Conservation (phyloP, 2,113 vertebrate species). For the Erythrolamprus reginae region DNA sequence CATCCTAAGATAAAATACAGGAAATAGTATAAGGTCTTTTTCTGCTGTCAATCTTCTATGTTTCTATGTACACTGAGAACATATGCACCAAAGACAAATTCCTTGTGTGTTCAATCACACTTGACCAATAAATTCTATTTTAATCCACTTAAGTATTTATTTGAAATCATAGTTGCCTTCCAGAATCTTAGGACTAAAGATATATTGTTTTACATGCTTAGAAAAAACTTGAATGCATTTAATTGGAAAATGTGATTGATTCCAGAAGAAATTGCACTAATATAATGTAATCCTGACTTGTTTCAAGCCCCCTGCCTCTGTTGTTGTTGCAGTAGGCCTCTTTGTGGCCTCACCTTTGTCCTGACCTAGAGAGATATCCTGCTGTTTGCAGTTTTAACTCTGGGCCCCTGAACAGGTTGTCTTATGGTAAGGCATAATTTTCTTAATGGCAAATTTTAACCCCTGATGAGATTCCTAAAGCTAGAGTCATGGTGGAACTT, state of each 20-base stretch:
- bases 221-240: neutral
- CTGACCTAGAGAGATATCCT: conserved; percentile 7
- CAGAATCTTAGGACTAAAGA: neutral
- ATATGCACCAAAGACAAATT: too few species aligned
- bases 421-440: neutral
- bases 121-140: too few species aligned
- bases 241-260: neutral
- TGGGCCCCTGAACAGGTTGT: conserved; percentile 1
- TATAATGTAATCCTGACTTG: conserved; percentile 15
- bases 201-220: neutral
- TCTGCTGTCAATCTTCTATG: too few species aligned
- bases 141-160: too few species aligned
- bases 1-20: too few species aligned
- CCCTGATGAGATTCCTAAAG: conserved; percentile 1
- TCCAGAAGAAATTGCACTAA: neutral
- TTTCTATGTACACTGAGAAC: too few species aligned
- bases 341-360: conserved; percentile 4
- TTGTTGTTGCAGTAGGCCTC: neutral
- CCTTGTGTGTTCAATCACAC: too few species aligned
- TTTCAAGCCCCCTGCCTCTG: neutral
- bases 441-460: conserved; percentile 19
- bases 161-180: neutral
- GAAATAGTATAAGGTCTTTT: too few species aligned
- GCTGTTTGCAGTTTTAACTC: neutral
- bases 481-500: neutral